These are phyloP conservation scores for Physeter macrocephalus DNA, from an alignment of 2,113 vertebrate genomes.

Conservation along the genomic window DNA sequence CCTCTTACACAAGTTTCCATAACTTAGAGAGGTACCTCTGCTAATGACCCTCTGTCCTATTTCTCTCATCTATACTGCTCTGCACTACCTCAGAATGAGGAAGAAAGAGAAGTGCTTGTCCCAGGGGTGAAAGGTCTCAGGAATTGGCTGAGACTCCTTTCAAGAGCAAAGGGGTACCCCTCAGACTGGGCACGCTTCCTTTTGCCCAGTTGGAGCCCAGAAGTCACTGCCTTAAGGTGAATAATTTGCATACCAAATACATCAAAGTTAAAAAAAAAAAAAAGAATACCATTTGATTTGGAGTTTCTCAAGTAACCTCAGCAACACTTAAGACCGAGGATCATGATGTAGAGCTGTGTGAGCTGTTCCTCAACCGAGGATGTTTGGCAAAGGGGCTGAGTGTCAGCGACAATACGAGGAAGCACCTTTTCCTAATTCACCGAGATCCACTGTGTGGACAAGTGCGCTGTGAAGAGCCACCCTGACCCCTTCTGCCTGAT, in stretches of 20 bases:
- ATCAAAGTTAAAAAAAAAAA: background rate
- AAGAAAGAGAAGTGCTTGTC: background rate
- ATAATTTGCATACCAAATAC: background rate
- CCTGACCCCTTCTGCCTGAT: background rate
- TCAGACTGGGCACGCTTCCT: background rate
- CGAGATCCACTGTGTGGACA: background rate
- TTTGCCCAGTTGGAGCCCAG: background rate
- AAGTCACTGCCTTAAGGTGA: background rate
- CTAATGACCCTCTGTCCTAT: background rate
- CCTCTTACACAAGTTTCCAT: conserved; percentile 32
- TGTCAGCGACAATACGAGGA: background rate
- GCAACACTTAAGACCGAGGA: background rate
- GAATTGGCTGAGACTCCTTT: background rate
- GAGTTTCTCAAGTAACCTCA: background rate
- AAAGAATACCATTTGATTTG: background rate
- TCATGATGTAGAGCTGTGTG: background rate
- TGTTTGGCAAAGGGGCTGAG: background rate
- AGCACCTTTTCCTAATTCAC: background rate
- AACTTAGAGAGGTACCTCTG: background rate
- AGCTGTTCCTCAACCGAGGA: background rate
- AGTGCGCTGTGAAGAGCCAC: background rate
- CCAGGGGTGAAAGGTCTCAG: background rate
- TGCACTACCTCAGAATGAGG: background rate
- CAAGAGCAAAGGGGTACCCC: background rate
- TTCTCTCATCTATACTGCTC: background rate